Percentiles rank a stretch among this genome's conserved stretches.
phyloP scores from a whole-genome alignment of 2,797 vertebrate species.

The Malurus leucopterus region DNA sequence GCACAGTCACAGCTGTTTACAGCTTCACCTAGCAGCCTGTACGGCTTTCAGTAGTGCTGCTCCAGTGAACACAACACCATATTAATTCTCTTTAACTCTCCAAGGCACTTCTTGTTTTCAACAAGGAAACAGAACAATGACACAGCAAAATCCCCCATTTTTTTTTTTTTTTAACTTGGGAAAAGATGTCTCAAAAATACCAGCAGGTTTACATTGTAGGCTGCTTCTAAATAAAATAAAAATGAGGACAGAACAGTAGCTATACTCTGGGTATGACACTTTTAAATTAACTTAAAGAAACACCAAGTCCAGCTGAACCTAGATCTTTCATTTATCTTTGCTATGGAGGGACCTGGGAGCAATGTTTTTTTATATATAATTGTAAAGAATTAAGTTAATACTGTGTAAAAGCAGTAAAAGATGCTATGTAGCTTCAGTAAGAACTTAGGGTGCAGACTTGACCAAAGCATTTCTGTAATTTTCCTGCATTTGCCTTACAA shows the following conservation, averaged over 20 bases:
- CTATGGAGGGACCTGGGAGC: background rate
- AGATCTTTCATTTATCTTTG: background rate
- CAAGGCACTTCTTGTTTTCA: background rate
- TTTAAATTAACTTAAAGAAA: background rate
- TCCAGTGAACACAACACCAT: too few species aligned
- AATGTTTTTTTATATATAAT: background rate
- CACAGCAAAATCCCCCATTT: background rate
- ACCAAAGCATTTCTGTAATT: background rate
- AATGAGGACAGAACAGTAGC: background rate
- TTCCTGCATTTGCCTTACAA: background rate
- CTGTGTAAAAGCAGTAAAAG: background rate
- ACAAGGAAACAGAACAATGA: background rate
- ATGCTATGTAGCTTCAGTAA: background rate
- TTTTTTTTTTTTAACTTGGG: background rate
- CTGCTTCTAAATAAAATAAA: background rate
- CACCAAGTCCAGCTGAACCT: background rate
- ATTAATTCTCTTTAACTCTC: background rate
- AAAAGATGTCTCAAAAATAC: background rate
- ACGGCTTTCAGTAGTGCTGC: background rate
- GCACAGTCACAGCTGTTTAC: background rate
- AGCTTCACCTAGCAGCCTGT: rapidly evolving
- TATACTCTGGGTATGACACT: background rate
- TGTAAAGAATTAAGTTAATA: background rate
- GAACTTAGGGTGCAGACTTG: background rate
- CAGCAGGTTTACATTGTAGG: background rate